phyloP scores from a whole-genome alignment of 1,140 invertebrate genomes.

The Rhagoletis pomonella region DNA sequence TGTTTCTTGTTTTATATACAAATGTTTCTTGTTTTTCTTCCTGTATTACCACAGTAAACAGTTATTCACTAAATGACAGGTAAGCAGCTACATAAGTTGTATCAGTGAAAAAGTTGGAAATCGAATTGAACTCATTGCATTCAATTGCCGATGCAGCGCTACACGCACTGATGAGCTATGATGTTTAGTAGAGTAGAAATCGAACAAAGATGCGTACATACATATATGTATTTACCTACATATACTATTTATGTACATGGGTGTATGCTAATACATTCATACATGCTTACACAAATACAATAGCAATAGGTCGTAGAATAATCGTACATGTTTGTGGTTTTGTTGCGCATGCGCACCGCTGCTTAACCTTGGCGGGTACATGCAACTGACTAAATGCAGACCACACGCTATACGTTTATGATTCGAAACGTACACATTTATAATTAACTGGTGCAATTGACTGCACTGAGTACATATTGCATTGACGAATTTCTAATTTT shows the following conservation, averaged over 20 bases:
- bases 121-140: conserved; percentile 33
- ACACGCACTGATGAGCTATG: not conserved
- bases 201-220: not conserved
- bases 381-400: no score
- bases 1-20: not conserved
- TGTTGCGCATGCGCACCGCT: not conserved
- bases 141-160: not conserved
- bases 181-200: not conserved
- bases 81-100: not conserved
- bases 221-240: not conserved
- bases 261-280: no score
- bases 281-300: no score
- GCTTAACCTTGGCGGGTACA: not conserved
- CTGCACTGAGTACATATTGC: no score
- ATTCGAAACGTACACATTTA: no score
- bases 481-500: no score
- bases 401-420: no score
- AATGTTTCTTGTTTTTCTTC: not conserved
- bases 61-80: conserved; percentile 30
- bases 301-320: no score
- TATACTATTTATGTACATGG: not conserved
- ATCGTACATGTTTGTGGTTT: no score
- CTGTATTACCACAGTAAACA: conserved; percentile 12
- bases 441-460: no score
- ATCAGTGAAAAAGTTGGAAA: conserved; percentile 20